These are phyloP conservation scores for Drosophila setifemur DNA, from an alignment of 1,140 invertebrate species.

Conservation along the genomic window DNA sequence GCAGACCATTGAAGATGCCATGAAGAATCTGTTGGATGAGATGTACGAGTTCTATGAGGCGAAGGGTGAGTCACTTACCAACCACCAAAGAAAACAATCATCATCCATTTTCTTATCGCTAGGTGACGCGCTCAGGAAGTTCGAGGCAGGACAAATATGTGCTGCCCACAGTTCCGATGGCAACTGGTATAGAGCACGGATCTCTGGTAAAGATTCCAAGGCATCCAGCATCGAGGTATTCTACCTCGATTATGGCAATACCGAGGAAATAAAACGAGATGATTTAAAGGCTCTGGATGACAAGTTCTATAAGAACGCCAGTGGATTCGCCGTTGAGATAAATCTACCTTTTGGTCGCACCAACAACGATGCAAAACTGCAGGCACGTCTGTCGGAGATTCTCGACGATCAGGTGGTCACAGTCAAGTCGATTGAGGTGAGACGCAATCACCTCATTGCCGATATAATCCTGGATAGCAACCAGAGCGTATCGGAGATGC, in stretches of 20 bases:
- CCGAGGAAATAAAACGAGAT: constrained; percentile 84
- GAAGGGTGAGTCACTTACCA: constrained; percentile 62
- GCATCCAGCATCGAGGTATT: constrained; percentile 83
- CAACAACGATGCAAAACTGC: constrained; percentile 47
- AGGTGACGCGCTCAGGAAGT: constrained; percentile 54
- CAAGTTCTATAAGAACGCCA: constrained; percentile 83
- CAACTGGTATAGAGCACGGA: constrained; percentile 88
- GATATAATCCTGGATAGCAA: constrained; percentile 48
- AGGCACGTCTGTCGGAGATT: constrained; percentile 22
- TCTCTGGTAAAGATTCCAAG: constrained; percentile 83
- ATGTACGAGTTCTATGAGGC: constrained; percentile 85
- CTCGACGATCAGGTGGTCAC: constrained; percentile 65
- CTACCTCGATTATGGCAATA: constrained; percentile 91
- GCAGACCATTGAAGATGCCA: constrained; percentile 73
- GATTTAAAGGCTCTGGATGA: constrained; percentile 84
- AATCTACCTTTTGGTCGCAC: constrained; percentile 71
- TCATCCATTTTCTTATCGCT: not conserved
- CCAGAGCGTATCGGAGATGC: constrained; percentile 46
- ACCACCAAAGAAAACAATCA: not conserved
- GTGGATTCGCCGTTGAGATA: constrained; percentile 84
- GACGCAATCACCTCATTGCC: constrained; percentile 75
- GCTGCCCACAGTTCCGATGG: constrained; percentile 85
- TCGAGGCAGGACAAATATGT: constrained; percentile 83
- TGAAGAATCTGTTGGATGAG: constrained; percentile 82
- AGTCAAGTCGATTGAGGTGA: constrained; percentile 68